Evolutionary conservation across 2,888 invertebrate species (phyloP).

Genomic region (Tipula vernalis): DNA sequence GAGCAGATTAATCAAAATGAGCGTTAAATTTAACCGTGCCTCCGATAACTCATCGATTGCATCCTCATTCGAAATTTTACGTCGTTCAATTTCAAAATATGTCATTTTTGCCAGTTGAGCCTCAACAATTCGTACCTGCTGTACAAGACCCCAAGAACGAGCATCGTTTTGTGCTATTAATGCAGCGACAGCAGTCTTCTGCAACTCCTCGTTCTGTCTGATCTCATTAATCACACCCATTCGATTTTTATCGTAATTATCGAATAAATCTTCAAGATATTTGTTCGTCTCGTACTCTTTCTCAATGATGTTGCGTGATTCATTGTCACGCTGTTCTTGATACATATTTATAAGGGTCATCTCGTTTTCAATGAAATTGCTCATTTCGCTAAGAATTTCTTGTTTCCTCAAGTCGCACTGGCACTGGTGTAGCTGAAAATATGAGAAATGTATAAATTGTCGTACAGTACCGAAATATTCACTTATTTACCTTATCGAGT

Average conservation of each 20-base stretch:
- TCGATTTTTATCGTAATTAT: constrained; percentile 48
- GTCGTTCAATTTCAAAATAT: constrained; percentile 57
- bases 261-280: constrained; percentile 45
- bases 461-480: background rate
- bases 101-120: constrained; percentile 58
- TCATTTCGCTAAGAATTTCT: constrained; percentile 60
- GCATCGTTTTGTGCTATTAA: constrained; percentile 61
- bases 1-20: constrained; percentile 52
- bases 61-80: constrained; percentile 49
- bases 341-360: constrained; percentile 47
- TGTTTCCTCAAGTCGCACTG: constrained; percentile 44
- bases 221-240: constrained; percentile 46
- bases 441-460: background rate
- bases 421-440: constrained; percentile 27
- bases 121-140: constrained; percentile 62
- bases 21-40: constrained; percentile 52
- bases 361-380: constrained; percentile 54
- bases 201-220: constrained; percentile 54
- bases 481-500: constrained; percentile 38
- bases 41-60: constrained; percentile 57
- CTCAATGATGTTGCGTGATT: constrained; percentile 48
- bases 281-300: constrained; percentile 50
- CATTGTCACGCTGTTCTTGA: constrained; percentile 41
- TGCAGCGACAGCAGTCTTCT: constrained; percentile 58
- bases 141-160: constrained; percentile 60